These are phyloP conservation scores for Drosophila watanabei DNA, from an alignment of 1,140 invertebrate genomes.

Conservation along the genomic window DNA sequence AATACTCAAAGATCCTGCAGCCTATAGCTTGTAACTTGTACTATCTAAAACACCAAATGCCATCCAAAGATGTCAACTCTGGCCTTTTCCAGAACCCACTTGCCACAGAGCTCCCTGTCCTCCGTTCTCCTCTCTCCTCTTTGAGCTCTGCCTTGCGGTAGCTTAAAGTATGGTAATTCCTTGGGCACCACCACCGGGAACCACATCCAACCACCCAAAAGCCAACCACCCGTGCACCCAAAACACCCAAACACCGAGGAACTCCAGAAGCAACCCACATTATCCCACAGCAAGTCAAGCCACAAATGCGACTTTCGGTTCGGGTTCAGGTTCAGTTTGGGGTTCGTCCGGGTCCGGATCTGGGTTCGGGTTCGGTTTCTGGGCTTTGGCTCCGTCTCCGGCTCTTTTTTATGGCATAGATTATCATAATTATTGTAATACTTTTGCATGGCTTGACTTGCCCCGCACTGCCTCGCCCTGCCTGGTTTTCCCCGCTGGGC, in stretches of 20 bases:
- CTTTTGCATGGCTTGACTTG: slow-evolving; percentile 81
- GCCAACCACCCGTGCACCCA: not conserved
- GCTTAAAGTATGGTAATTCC: slow-evolving; percentile 82
- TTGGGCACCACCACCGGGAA: slow-evolving; percentile 5
- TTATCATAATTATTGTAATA: slow-evolving; percentile 85
- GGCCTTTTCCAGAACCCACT: slow-evolving; percentile 28
- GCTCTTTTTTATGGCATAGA: slow-evolving; percentile 82
- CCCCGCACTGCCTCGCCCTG: not conserved
- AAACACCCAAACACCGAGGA: not conserved
- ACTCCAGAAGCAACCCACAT: slow-evolving; percentile 26
- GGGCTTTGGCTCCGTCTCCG: not conserved
- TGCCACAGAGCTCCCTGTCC: not conserved
- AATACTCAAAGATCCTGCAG: not conserved
- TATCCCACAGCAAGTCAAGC: slow-evolving; percentile 43
- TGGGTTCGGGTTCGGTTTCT: slow-evolving; percentile 12
- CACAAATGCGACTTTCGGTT: slow-evolving; percentile 68
- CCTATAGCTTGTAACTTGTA: not conserved
- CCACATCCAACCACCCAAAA: not conserved
- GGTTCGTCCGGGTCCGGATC: slow-evolving; percentile 24
- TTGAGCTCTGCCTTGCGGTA: slow-evolving; percentile 59
- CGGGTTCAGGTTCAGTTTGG: slow-evolving; percentile 38
- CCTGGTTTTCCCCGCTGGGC: slow-evolving; percentile 43
- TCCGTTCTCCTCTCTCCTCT: not conserved
- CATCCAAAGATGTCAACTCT: slow-evolving; percentile 42
- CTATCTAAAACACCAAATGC: slow-evolving; percentile 48